Base-by-base conservation (phyloP, 2,888 invertebrate species). In the Xestia sexstrigata region DNA sequence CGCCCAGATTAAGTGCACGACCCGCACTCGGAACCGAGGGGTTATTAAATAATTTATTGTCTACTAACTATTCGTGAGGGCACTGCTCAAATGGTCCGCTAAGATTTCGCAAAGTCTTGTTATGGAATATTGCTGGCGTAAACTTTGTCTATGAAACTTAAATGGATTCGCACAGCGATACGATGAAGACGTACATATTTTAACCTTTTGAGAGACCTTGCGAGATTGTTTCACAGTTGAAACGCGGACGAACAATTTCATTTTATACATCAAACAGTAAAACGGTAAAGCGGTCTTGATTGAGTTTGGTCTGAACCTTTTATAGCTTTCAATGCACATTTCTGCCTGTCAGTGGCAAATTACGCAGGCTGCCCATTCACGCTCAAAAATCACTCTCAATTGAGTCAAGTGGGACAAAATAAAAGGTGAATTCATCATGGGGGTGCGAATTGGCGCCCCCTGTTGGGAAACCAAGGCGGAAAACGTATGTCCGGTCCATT, bases 11-110 rank as follows among this genome's bases (percentile, higher is more conserved):
- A 95, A 95, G 93, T 94, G 93, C 90, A 93, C 92, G 93, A 92
- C 93, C 94, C 91, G 93, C 93, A 90, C 90, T 91, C 91, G 90
- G 79, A 92, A 91, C 91, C 88, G 90, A 92, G 92, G 94, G 96
- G 95, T 95, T 95, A 96, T 95, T 95, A 95, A 95, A 96, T 95
- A 96, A 96, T 96, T 96, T 96, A 96, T 96, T 96, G 95, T 96
- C 93, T 94, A 91, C 91, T 93, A 91, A 94, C 95, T 95, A 95
- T 94, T 94, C 93, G 93, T 91, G 92, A 94, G 93, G 94, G 93
- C 90, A 91, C 91, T 91, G 92, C 91, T 93, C 93, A 89, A 94
- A 93, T 92, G 93, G 92, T 92, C 90, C 87, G 90, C 92, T 92
- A 95, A 95, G 95, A 95, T 95, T 95, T 89, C 90, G 92, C 90